Percentiles rank a stretch among this genome's conserved stretches.
Conservation (phyloP, 2,888 invertebrate species). For the Bimastos eiseni region DNA sequence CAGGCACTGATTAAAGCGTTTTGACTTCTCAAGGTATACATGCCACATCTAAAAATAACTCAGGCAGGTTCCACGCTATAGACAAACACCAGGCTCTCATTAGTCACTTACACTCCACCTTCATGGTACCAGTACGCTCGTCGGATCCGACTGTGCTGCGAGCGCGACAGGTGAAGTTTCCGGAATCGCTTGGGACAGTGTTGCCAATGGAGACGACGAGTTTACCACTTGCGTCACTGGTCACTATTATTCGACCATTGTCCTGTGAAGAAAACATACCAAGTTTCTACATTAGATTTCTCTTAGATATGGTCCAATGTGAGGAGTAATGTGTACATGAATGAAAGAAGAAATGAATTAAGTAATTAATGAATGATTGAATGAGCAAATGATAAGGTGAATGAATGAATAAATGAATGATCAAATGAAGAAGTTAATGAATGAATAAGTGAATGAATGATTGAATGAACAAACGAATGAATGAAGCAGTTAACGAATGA, state of each 20-base stretch:
- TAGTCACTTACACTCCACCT: not conserved
- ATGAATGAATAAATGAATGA: no score
- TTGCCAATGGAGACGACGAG: not conserved
- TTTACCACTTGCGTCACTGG: not conserved
- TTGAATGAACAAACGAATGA: no score
- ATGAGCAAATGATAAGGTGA: no score
- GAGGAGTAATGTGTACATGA: not conserved
- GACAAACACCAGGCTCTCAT: not conserved
- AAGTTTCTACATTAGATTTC: not conserved
- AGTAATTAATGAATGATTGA: no score
- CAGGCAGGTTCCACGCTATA: not conserved
- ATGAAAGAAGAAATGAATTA: no score
- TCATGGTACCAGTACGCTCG: not conserved
- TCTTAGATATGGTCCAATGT: not conserved
- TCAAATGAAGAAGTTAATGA: no score
- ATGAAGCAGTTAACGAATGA: no score
- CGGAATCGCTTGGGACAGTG: not conserved
- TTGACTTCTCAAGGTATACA: not conserved
- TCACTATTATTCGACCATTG: conserved; percentile 13
- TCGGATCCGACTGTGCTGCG: conserved; percentile 9
- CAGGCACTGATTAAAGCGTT: not conserved
- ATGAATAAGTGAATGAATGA: no score
- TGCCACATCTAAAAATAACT: not conserved
- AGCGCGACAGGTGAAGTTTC: conserved; percentile 1
- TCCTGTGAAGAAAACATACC: not conserved